These are phyloP conservation scores for Eidolon dupreanum DNA, from an alignment of 2,797 vertebrate genomes.

Conservation along the genomic window DNA sequence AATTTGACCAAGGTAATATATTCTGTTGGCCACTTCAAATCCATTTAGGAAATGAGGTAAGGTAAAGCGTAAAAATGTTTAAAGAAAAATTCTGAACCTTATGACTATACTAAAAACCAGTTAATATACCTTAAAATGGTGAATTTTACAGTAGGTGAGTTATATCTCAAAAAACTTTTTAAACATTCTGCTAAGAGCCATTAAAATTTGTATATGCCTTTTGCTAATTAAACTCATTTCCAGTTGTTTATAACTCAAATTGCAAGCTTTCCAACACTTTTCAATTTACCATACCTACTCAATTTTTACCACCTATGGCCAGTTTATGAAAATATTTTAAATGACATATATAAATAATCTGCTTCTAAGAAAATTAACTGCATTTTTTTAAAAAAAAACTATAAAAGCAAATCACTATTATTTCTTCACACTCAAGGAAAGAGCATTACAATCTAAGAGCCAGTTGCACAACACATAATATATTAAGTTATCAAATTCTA, in stretches of 20 bases:
- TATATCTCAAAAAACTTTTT: not conserved
- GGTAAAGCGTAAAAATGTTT: not conserved
- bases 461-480: not conserved
- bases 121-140: not conserved
- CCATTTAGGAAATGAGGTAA: slow-evolving; percentile 18
- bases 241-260: not conserved
- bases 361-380: not conserved
- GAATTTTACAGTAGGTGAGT: slow-evolving; percentile 14
- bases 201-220: not conserved
- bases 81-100: not conserved
- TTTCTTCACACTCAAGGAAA: not conserved
- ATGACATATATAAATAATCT: not conserved
- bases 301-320: not conserved
- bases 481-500: not conserved
- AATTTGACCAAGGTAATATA: not conserved
- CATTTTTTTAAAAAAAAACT: not conserved
- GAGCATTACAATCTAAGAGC: not conserved
- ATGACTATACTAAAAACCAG: not conserved
- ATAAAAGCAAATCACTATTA: not conserved
- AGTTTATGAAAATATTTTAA: slow-evolving; percentile 10
- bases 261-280: not conserved
- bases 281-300: not conserved
- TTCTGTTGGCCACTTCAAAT: not conserved
- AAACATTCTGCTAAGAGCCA: not conserved
- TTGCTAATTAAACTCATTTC: slow-evolving; percentile 19